Conservation (phyloP, 2,888 invertebrate genomes). For the Scelioninae gen. 1 region DNA sequence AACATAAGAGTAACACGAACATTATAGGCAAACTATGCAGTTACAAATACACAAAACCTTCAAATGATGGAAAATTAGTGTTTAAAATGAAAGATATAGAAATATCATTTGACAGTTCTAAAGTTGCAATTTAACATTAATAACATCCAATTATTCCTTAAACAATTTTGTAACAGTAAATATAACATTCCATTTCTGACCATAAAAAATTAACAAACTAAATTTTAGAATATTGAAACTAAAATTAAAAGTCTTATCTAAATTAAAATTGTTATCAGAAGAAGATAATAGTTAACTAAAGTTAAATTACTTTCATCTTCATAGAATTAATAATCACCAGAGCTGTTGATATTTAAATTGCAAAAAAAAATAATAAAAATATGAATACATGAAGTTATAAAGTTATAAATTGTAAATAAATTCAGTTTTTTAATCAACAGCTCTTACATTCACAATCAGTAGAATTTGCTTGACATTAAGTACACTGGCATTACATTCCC, state of each 20-base stretch:
- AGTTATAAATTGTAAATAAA: background rate
- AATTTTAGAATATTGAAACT: background rate
- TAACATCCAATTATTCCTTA: too few species aligned
- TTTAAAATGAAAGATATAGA: too few species aligned
- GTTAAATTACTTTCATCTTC: background rate
- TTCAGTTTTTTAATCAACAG: slow-evolving; percentile 6
- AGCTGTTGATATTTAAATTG: background rate
- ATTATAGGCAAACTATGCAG: too few species aligned
- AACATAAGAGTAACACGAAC: too few species aligned
- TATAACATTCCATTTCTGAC: background rate
- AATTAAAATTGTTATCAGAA: background rate
- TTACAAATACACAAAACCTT: too few species aligned
- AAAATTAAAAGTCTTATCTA: background rate
- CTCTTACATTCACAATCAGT: slow-evolving; percentile 2
- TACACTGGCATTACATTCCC: slow-evolving; percentile 20
- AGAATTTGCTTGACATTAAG: slow-evolving; percentile 28
- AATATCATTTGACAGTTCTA: too few species aligned
- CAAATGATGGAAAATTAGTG: too few species aligned
- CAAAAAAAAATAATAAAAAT: too few species aligned
- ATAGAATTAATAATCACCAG: background rate
- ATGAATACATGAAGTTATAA: too few species aligned
- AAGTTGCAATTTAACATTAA: too few species aligned
- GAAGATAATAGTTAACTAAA: too few species aligned
- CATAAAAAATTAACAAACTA: background rate
- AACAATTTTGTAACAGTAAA: background rate